These are phyloP conservation scores for Augochlora pura DNA, from an alignment of 1,140 invertebrate genomes.

Conservation along the genomic window DNA sequence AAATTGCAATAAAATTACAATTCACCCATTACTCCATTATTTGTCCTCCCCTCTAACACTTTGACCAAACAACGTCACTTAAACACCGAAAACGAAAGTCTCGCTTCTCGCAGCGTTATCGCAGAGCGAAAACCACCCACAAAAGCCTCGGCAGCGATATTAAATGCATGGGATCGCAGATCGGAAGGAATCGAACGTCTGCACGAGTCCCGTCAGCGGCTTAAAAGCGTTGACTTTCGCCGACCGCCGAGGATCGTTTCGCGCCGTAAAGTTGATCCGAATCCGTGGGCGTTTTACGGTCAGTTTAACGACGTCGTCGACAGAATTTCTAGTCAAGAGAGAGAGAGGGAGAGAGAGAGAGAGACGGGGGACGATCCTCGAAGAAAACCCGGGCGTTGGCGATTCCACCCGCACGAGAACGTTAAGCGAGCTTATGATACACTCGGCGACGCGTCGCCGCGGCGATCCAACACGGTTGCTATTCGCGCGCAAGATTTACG, in stretches of 20 bases:
- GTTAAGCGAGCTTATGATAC: not conserved
- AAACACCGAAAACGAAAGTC: too few relatives aligned
- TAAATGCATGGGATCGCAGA: not conserved
- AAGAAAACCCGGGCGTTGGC: not conserved
- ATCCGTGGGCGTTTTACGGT: slow-evolving; percentile 40
- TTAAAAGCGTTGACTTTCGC: slow-evolving; percentile 27
- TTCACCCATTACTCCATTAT: too few relatives aligned
- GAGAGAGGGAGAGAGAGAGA: too few relatives aligned
- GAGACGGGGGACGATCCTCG: not conserved
- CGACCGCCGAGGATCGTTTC: slow-evolving; percentile 1
- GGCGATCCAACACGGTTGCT: not conserved
- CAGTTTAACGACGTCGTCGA: slow-evolving; percentile 51
- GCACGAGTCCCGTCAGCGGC: too few relatives aligned
- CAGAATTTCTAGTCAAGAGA: slow-evolving; percentile 31
- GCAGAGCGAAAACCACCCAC: too few relatives aligned
- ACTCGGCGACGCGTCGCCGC: slow-evolving; percentile 1
- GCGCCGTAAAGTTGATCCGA: slow-evolving; percentile 33
- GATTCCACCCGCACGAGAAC: not conserved
- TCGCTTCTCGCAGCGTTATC: too few relatives aligned
- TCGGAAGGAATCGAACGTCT: not conserved
- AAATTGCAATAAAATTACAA: too few relatives aligned
- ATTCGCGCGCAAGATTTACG: slow-evolving; percentile 23
- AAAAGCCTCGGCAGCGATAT: too few relatives aligned
- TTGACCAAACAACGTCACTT: too few relatives aligned
- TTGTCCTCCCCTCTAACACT: too few relatives aligned